phyloP scores from a whole-genome alignment of 2,113 vertebrate genomes.

The Corvus hawaiiensis region DNA sequence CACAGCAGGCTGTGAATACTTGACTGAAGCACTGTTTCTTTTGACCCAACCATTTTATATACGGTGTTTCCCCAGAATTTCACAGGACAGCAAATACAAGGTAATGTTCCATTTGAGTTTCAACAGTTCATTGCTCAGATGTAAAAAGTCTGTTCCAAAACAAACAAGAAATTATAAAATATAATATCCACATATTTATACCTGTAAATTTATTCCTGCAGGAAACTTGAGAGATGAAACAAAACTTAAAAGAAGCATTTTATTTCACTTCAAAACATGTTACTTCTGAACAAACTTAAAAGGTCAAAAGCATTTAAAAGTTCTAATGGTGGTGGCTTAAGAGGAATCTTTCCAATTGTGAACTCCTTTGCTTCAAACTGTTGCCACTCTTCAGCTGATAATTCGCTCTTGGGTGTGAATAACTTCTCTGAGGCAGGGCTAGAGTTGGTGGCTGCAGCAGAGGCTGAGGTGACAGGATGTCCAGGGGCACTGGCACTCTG shows the following conservation, averaged over 20 bases:
- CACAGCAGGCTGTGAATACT: not conserved
- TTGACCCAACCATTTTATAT: not conserved
- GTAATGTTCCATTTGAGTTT: not conserved
- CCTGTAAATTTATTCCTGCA: not conserved
- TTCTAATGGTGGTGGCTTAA: slow-evolving; percentile 83
- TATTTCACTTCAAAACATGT: not conserved
- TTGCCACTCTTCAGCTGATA: slow-evolving; percentile 81
- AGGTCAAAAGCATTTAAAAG: slow-evolving; percentile 68
- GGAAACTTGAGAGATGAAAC: not conserved
- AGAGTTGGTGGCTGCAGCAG: not conserved
- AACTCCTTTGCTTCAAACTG: slow-evolving; percentile 86
- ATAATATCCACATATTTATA: not conserved
- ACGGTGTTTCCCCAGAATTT: not conserved
- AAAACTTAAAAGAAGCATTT: not conserved
- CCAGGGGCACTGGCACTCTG: slow-evolving; percentile 10
- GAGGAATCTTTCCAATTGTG: slow-evolving; percentile 85
- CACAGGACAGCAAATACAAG: not conserved
- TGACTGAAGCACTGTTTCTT: not conserved
- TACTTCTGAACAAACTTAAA: not conserved
- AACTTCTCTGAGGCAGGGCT: slow-evolving; percentile 40
- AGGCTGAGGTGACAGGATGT: not conserved
- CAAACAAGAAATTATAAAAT: not conserved
- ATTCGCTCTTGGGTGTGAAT: slow-evolving; percentile 77
- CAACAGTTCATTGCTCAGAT: not conserved
- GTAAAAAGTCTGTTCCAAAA: not conserved